A percentile compares a stretch with the other conserved stretches of the same genome.
These are phyloP conservation scores for Rachycentron canadum DNA, from an alignment of 2,797 vertebrate species.

Conservation along the genomic window DNA sequence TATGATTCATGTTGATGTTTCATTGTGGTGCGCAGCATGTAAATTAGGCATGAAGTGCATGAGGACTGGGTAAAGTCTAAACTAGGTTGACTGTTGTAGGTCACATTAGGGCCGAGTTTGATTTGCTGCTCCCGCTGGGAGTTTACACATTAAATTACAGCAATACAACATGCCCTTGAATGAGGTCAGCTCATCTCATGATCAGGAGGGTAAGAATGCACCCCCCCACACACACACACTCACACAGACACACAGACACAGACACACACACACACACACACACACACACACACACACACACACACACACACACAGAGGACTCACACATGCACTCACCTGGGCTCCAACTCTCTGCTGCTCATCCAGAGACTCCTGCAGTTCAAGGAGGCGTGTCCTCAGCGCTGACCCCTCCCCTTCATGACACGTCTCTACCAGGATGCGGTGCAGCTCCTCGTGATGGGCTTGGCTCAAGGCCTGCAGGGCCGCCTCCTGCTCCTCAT, in stretches of 20 bases:
- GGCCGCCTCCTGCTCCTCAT: slow-evolving; percentile 92
- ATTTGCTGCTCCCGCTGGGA: slow-evolving; percentile 60
- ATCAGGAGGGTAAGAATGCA: slow-evolving; percentile 21
- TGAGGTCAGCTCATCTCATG: slow-evolving; percentile 40
- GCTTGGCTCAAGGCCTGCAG: slow-evolving; percentile 88
- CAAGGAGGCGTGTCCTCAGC: slow-evolving; percentile 88
- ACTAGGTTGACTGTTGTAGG: slow-evolving; percentile 45
- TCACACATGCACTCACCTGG: slow-evolving; percentile 76
- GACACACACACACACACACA: slow-evolving; percentile 3
- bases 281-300: not conserved
- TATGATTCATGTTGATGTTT: slow-evolving; percentile 53
- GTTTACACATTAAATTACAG: slow-evolving; percentile 56
- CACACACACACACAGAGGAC: not conserved
- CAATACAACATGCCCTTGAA: slow-evolving; percentile 46
- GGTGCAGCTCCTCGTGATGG: slow-evolving; percentile 90
- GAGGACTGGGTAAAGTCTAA: slow-evolving; percentile 33
- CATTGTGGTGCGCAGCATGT: slow-evolving; percentile 32
- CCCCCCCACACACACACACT: not conserved
- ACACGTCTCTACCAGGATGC: slow-evolving; percentile 88
- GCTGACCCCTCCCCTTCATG: slow-evolving; percentile 84
- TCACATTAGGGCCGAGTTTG: slow-evolving; percentile 38
- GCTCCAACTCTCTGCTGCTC: slow-evolving; percentile 89
- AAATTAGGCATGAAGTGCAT: slow-evolving; percentile 46
- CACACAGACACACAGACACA: not conserved
- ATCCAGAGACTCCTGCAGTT: slow-evolving; percentile 91